Conservation (phyloP, 2,888 invertebrate genomes). For the Parnassius glacialis region DNA sequence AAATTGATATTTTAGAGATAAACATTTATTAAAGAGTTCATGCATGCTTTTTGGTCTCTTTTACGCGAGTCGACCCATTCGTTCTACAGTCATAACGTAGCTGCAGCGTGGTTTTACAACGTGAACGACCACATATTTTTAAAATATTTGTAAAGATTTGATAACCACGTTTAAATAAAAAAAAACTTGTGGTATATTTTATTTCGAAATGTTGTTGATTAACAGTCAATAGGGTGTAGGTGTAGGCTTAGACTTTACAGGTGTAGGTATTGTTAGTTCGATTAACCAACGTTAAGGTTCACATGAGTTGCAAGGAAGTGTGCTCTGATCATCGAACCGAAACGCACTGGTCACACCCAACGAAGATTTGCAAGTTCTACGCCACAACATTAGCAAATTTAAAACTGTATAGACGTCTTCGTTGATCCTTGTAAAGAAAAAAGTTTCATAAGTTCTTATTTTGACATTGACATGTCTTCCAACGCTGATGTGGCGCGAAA, state of each 20-base stretch:
- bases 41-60: too few relatives aligned
- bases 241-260: too few relatives aligned
- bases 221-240: too few relatives aligned
- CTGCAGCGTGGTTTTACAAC: too few relatives aligned
- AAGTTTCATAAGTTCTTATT: conserved; percentile 33
- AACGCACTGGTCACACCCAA: conserved; percentile 59
- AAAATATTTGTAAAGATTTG: too few relatives aligned
- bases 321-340: conserved; percentile 54
- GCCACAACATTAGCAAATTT: conserved; percentile 70
- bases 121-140: too few relatives aligned
- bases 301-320: conserved; percentile 63
- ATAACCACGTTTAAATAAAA: too few relatives aligned
- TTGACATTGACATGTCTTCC: conserved; percentile 20
- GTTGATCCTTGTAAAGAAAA: conserved; percentile 42
- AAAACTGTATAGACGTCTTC: conserved; percentile 60
- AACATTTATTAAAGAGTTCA: too few relatives aligned
- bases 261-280: conserved; percentile 32
- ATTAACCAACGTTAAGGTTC: conserved; percentile 65
- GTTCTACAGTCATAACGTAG: too few relatives aligned
- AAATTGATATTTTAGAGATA: too few relatives aligned
- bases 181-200: not conserved
- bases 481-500: conserved; percentile 33
- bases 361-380: conserved; percentile 58
- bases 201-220: conserved; percentile 2
- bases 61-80: too few relatives aligned